phyloP scores from a whole-genome alignment of 2,113 vertebrate genomes.

The Protobothrops mucrosquamatus region DNA sequence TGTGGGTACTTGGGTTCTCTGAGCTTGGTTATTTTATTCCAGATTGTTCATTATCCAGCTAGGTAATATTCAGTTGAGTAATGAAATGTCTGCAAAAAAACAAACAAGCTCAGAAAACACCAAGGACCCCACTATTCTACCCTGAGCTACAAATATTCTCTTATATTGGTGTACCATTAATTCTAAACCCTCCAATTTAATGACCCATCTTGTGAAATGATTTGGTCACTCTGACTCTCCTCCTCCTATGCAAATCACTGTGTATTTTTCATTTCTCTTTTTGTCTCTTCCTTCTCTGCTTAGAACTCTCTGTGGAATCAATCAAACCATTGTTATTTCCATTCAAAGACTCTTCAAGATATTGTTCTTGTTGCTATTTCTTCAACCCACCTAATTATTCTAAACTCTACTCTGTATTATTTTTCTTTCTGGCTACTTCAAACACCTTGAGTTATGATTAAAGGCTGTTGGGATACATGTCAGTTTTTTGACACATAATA shows the following conservation, averaged over 20 bases:
- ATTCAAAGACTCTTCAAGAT: not conserved
- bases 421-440: not conserved
- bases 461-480: not conserved
- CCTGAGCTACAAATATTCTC: not conserved
- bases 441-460: not conserved
- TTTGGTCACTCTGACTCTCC: not conserved
- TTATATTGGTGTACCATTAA: not conserved
- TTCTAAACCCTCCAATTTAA: not conserved
- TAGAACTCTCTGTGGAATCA: not conserved
- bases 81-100: not conserved
- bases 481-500: not conserved
- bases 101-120: not conserved
- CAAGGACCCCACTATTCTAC: not conserved
- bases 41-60: not conserved
- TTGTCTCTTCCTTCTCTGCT: not conserved
- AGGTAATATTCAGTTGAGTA: not conserved
- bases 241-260: not conserved
- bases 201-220: not conserved
- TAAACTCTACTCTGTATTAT: not conserved
- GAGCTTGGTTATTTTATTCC: not conserved
- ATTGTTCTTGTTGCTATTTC: not conserved
- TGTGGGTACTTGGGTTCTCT: not conserved
- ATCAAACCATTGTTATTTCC: not conserved
- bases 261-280: not conserved
- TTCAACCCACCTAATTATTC: not conserved